A percentile compares a stretch with the other conserved stretches of the same genome.
Evolutionary conservation across 2,797 vertebrate genomes (phyloP).

Genomic region (Dendrocincla fuliginosa): DNA sequence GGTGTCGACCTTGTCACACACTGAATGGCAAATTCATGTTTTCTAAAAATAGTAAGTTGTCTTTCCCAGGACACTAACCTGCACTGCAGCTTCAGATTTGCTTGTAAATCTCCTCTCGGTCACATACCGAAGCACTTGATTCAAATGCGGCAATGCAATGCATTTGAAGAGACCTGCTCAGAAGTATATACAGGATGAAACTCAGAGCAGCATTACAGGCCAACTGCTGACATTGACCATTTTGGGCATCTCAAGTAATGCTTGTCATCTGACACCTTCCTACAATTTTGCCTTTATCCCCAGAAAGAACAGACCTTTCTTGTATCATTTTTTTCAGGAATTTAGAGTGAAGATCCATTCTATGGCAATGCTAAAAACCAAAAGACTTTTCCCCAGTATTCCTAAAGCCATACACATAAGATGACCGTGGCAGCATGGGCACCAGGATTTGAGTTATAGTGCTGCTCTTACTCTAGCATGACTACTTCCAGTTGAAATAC

Average conservation of each 20-base stretch:
- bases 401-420: rapidly evolving
- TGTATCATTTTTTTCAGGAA: background rate
- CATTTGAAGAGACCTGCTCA: background rate
- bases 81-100: background rate
- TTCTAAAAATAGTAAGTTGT: background rate
- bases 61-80: background rate
- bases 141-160: background rate
- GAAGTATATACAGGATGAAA: background rate
- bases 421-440: background rate
- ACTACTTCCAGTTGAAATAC: background rate
- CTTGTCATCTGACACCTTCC: background rate
- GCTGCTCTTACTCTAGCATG: background rate
- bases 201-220: background rate
- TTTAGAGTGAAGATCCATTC: background rate
- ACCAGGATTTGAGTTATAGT: background rate
- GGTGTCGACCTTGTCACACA: background rate
- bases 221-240: background rate
- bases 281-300: background rate
- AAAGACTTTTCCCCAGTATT: background rate
- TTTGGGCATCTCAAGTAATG: background rate
- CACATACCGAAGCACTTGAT: background rate
- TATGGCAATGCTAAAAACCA: background rate
- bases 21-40: background rate
- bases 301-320: background rate
- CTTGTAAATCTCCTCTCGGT: background rate